Base-by-base conservation (phyloP, 2,113 vertebrate genomes). In the Calonectris borealis region DNA sequence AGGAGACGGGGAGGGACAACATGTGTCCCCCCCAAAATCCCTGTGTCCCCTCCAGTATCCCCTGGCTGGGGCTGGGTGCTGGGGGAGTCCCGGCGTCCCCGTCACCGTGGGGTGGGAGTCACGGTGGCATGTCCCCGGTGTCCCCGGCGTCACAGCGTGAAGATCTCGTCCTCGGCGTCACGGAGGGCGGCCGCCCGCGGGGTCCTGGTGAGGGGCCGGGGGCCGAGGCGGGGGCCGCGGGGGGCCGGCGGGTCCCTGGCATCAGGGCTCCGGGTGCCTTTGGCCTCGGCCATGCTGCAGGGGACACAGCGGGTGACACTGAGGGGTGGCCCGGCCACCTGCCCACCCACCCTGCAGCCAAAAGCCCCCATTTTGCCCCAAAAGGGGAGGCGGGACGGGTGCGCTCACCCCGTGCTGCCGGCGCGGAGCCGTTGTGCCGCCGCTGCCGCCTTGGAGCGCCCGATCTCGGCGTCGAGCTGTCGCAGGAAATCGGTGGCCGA, bases 401-500 rank as follows among this genome's bases (percentile, higher is more conserved):
- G 11, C 8, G 10, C 73, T 88, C 84, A 91, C 91, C 91, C 10
- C 2, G 8, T 82, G 36, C 98, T 94, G 13, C 91, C 91, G 4
- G 97, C 96, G 19, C 95, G 90, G 54, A 98, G 98, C 88, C 97
- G 98, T 94, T 93, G 98, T 6, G 98, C 95, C 4, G 98, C 99
- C 4, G 98, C 99, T 4, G 98, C 99, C 4, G 97, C 98, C 97
- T 99, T 99, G 19, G 98, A 99, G 80, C 98, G 98, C 20, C 97
- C 98, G 93, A 99, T 99, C 90, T 98, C 97, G 21, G 97, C 97
- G 60, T 99, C 99, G 25, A 99, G 91, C 76, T 96, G 98, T 94
- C 97, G 99, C 76, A 99, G 96, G 96, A 99, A 99, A 62, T 99
- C 99, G 8, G 90, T 83, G 16, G 98, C 98, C 1, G 98, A 98